A percentile compares a stretch with the other conserved stretches of the same genome.
phyloP scores from a whole-genome alignment of 2,797 vertebrate species.

The Poeciliopsis presidionis region DNA sequence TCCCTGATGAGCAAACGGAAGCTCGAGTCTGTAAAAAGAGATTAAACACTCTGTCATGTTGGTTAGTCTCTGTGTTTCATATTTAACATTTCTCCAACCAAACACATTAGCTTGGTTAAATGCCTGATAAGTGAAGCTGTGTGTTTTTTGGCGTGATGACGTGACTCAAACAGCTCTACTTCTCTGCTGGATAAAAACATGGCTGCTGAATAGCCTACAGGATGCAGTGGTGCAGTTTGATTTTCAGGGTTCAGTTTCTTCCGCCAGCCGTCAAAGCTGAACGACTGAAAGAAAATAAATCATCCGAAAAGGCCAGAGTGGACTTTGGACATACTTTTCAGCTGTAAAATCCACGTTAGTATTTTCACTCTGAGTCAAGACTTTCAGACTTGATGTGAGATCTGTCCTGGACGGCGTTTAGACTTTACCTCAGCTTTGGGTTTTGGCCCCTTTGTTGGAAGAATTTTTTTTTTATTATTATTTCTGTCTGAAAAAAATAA shows the following conservation, averaged over 20 bases:
- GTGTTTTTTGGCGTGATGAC: not conserved
- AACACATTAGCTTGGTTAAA: not conserved
- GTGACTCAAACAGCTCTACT: not conserved
- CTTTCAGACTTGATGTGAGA: not conserved
- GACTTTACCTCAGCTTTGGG: not conserved
- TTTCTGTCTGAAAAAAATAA: conserved; percentile 3
- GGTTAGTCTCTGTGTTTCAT: not conserved
- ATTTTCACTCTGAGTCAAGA: not conserved
- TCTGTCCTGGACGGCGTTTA: not conserved
- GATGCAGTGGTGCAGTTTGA: not conserved
- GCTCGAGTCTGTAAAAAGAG: not conserved
- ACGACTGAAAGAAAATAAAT: not conserved
- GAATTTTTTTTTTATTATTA: not conserved
- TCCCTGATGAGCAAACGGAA: not conserved
- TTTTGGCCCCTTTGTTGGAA: not conserved
- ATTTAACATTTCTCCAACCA: not conserved
- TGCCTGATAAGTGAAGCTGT: not conserved
- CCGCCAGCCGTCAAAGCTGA: not conserved
- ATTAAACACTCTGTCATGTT: not conserved
- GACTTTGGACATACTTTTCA: not conserved
- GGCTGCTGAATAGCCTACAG: not conserved
- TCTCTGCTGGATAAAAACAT: not conserved
- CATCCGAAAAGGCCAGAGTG: not conserved
- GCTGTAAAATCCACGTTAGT: not conserved
- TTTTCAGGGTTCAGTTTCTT: not conserved